phyloP scores from a whole-genome alignment of 2,113 vertebrate species.

The Oreocharis arfaki region DNA sequence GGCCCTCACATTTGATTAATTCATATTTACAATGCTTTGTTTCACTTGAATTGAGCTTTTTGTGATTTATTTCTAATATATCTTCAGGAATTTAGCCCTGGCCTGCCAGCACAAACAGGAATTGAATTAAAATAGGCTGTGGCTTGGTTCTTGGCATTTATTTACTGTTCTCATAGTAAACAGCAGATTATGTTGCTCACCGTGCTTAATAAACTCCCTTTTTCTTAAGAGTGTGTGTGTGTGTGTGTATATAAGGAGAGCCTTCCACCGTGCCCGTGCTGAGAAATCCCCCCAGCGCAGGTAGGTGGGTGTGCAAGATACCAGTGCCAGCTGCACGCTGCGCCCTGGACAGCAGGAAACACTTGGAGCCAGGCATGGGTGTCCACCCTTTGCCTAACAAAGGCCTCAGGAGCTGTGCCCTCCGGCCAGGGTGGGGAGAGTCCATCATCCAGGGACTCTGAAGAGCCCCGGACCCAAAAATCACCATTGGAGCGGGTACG shows the following conservation, averaged over 20 bases:
- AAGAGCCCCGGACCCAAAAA: not conserved
- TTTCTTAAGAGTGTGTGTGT: not conserved
- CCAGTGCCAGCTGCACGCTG: not conserved
- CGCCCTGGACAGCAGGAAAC: not conserved
- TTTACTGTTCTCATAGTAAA: not conserved
- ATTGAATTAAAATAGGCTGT: not conserved
- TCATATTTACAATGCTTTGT: not conserved
- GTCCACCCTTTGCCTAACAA: not conserved
- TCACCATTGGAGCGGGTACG: not conserved
- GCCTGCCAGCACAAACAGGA: not conserved
- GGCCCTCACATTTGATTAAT: not conserved
- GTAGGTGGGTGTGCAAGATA: not conserved
- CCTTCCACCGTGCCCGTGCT: fast-evolving
- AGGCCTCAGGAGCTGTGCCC: not conserved
- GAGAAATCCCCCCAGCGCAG: not conserved
- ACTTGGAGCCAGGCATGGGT: not conserved
- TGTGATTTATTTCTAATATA: not conserved
- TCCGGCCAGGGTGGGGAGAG: not conserved
- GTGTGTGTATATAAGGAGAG: not conserved
- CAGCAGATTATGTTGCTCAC: not conserved
- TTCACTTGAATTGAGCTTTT: not conserved
- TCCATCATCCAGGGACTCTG: not conserved
- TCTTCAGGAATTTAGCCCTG: not conserved
- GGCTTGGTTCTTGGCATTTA: not conserved
- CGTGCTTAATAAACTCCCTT: not conserved